A percentile compares a stretch with the other conserved stretches of the same genome.
Evolutionary conservation across 2,888 invertebrate genomes (phyloP).

Genomic region (Margaritifera margaritifera): DNA sequence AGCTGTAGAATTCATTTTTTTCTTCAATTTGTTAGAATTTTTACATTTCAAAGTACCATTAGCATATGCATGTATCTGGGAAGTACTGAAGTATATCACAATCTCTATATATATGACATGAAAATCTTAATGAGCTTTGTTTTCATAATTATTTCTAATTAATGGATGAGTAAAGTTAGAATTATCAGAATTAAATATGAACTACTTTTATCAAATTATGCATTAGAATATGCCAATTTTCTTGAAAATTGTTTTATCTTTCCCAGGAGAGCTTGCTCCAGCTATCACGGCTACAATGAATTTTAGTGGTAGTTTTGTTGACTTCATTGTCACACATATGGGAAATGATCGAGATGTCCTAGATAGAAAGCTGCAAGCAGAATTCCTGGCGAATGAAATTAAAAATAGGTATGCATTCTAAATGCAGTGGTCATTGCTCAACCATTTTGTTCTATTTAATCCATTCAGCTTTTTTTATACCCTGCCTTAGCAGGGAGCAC

Average conservation of each 20-base stretch:
- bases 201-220: not conserved
- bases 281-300: conserved; percentile 72
- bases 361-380: conserved; percentile 71
- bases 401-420: conserved; percentile 52
- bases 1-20: too few species aligned
- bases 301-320: conserved; percentile 67
- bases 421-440: not conserved
- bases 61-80: too few species aligned
- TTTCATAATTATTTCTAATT: too few species aligned
- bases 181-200: not conserved
- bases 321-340: conserved; percentile 73
- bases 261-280: conserved; percentile 71
- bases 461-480: not conserved
- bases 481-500: not conserved
- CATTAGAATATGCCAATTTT: too few species aligned
- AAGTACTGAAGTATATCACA: too few species aligned
- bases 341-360: conserved; percentile 72
- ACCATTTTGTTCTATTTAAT: not conserved
- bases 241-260: not conserved
- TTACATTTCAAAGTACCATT: too few species aligned
- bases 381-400: conserved; percentile 65
- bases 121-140: too few species aligned
- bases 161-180: too few species aligned
- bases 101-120: too few species aligned
- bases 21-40: too few species aligned